Base-by-base conservation (phyloP, 2,888 invertebrate genomes). In the Antheraea yamamai region DNA sequence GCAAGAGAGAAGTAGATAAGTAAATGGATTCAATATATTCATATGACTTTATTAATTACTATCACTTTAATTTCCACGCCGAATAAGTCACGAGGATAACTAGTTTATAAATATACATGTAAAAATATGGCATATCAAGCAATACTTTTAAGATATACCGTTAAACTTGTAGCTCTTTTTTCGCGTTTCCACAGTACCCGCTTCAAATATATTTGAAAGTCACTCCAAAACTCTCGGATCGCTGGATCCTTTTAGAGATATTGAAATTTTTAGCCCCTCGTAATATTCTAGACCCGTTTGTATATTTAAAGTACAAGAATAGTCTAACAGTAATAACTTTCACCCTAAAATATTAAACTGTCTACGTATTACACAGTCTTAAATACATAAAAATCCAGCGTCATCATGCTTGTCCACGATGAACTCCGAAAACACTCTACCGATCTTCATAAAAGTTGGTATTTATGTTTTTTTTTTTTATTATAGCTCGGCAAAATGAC, bases 221-320 rank as follows among this genome's bases (percentile, higher is more conserved):
- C 77, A 78, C 81, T 82, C 80, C 80, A 81, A 83, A 83, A 82
- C 82, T 79, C 81, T 82, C 82, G 85, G 85, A 81, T 84, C 78
- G 80, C 79, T 75, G 79, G 83, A 85, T 83, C 86, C 86, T 85
- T 87, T 87, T 84, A 85, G 81, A 80, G 81, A 83, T 85, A 87
- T 86, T 84, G 84, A 83, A 85, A 80, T 77, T 80, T 82, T 79
- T 58, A 66, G 35, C 35, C 70, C 55, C 58, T 47, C 23, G 58
- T 35, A 64, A 64, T 12, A 26, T 70, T 55, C 18, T 70, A 73
- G 39, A 39, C 70, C 18, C 68, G 35, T 39, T 70, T 39, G n/a
- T 70, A 70, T 70, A 70, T 7, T 39, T 70, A 10, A 70, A 12
- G 8, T 70, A 20, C 39, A 39, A 6, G 4, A 18, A 8, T 26